Evolutionary conservation across 2,113 vertebrate genomes (phyloP).

Genomic region (Orthonyx spaldingii): DNA sequence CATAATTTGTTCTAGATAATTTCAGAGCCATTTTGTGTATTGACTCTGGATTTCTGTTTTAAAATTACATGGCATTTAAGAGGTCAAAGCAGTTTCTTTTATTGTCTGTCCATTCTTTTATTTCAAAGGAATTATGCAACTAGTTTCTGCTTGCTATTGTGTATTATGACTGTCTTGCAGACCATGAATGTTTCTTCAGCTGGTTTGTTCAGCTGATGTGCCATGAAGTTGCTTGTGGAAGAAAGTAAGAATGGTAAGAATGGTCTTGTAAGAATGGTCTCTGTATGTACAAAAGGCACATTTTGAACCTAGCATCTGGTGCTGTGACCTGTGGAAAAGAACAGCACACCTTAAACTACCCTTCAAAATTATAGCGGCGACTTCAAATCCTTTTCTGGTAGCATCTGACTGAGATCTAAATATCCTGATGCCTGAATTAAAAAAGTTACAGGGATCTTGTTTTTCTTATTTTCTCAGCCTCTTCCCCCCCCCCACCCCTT

Average conservation of each 20-base stretch:
- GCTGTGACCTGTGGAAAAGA: not conserved
- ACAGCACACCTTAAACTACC: not conserved
- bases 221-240: not conserved
- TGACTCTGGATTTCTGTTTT: conserved; percentile 30
- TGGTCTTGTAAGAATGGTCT: not conserved
- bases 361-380: not conserved
- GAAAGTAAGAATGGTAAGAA: not conserved
- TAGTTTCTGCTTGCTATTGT: conserved; percentile 35
- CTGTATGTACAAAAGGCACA: not conserved
- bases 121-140: not conserved
- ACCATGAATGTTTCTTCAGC: conserved; percentile 41
- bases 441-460: not conserved
- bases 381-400: not conserved
- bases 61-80: not conserved
- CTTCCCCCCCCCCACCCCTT: not conserved
- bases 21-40: conserved; percentile 11
- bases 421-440: not conserved
- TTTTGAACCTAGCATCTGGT: not conserved
- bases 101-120: conserved; percentile 14
- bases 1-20: not conserved
- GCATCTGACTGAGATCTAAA: not conserved
- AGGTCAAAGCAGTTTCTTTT: conserved; percentile 28
- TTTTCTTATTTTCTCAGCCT: not conserved
- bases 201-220: not conserved
- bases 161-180: conserved; percentile 39